phyloP scores from a whole-genome alignment of 2,888 invertebrate genomes.

The Colletes collaris region DNA sequence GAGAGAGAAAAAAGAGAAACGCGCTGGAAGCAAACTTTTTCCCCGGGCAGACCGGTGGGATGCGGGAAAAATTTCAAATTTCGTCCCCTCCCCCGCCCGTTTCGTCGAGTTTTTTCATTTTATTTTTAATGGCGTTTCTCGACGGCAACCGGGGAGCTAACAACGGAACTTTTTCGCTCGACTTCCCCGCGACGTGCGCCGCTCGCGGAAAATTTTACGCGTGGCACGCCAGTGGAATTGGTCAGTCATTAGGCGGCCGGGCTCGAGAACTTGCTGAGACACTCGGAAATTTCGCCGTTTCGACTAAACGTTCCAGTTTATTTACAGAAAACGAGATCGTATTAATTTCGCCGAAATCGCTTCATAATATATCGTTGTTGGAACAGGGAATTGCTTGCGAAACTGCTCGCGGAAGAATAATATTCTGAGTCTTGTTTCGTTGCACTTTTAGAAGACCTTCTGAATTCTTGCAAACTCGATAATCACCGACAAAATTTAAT shows the following conservation, averaged over 20 bases:
- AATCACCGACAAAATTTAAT: too few species aligned
- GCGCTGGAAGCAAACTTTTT: not conserved
- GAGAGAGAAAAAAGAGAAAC: not conserved
- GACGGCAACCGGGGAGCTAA: conserved; percentile 8
- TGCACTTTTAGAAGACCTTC: too few species aligned
- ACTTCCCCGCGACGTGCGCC: not conserved
- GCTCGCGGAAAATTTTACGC: conserved; percentile 14
- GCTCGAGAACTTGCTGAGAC: not conserved
- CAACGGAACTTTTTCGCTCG: conserved; percentile 33
- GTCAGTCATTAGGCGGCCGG: conserved; percentile 14
- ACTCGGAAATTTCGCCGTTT: conserved; percentile 4
- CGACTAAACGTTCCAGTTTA: too few species aligned
- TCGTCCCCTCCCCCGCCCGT: not conserved
- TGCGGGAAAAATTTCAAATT: conserved; percentile 20
- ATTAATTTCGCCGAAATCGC: too few species aligned
- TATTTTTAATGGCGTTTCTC: not conserved
- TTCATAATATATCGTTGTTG: too few species aligned
- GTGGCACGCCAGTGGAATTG: conserved; percentile 21
- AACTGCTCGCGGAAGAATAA: too few species aligned
- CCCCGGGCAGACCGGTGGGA: not conserved
- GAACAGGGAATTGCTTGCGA: too few species aligned
- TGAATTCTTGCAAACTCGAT: too few species aligned
- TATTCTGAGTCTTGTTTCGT: too few species aligned
- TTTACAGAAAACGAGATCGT: too few species aligned
- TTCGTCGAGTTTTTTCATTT: not conserved